These are phyloP conservation scores for Tolypeutes matacus DNA, from an alignment of 2,797 vertebrate species.

Conservation along the genomic window DNA sequence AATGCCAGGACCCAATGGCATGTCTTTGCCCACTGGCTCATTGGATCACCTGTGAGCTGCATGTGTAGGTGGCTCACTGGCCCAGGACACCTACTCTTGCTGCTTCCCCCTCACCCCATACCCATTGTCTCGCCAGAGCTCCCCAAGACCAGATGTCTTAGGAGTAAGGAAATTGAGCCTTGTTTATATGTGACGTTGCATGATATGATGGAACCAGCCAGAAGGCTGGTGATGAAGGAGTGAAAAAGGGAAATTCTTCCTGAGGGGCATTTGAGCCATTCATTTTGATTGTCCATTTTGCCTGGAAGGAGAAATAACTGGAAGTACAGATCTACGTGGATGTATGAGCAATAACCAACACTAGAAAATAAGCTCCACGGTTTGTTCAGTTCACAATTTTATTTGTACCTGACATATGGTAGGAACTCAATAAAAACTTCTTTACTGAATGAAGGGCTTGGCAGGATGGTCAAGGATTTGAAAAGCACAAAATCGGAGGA, in stretches of 20 bases:
- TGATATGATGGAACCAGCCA: too few relatives aligned
- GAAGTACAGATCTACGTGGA: neutral
- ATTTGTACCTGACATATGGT: neutral
- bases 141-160: neutral
- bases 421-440: neutral
- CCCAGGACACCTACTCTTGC: neutral
- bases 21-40: neutral
- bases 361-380: neutral
- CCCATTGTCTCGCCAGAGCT: neutral
- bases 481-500: neutral
- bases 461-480: neutral
- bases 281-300: too few relatives aligned
- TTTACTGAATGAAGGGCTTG: neutral
- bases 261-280: neutral
- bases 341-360: too few relatives aligned
- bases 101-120: neutral
- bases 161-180: neutral
- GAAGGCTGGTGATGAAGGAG: neutral
- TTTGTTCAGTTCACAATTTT: neutral
- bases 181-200: neutral
- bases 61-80: neutral
- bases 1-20: accelerated
- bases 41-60: neutral
- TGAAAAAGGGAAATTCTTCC: accelerated
- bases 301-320: neutral